phyloP scores from a whole-genome alignment of 2,888 invertebrate genomes.

The Zaprionus bogoriensis region DNA sequence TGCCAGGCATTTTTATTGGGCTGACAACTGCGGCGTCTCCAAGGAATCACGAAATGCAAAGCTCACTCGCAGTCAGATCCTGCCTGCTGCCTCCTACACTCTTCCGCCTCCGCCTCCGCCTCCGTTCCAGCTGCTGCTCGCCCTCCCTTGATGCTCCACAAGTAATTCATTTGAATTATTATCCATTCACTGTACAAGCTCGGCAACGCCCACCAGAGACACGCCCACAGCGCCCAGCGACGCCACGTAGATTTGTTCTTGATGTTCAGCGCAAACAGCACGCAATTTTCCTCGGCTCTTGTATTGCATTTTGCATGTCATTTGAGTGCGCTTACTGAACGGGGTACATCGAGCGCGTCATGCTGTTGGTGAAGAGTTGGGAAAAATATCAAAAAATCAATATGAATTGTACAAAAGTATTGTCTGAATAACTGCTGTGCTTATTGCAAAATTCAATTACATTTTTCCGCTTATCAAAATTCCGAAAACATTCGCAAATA shows the following conservation, averaged over 20 bases:
- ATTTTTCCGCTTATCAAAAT: background rate
- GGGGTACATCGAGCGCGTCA: background rate
- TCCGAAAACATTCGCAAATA: background rate
- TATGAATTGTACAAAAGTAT: background rate
- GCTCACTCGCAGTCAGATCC: conserved; percentile 8
- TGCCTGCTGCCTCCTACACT: background rate
- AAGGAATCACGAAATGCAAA: conserved; percentile 38
- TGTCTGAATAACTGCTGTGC: too few relatives aligned
- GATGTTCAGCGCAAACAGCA: conserved; percentile 24
- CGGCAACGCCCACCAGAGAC: conserved; percentile 5
- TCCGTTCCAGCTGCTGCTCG: background rate
- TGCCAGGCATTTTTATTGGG: conserved; percentile 42
- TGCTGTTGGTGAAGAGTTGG: background rate
- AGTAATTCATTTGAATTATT: conserved; percentile 72
- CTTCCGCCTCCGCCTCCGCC: background rate
- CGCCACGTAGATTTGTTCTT: background rate
- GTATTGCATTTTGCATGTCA: conserved; percentile 9
- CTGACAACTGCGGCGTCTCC: conserved; percentile 21
- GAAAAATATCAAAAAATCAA: background rate
- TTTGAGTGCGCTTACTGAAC: background rate
- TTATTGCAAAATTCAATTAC: too few relatives aligned
- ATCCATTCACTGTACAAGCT: conserved; percentile 50
- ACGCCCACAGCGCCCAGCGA: conserved; percentile 5
- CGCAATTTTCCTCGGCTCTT: conserved; percentile 8
- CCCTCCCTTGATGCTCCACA: conserved; percentile 15